Evolutionary conservation across 2,797 vertebrate genomes (phyloP), one percentile per base, ranked within the genome.

Genomic region (Periophthalmus magnuspinnatus): DNA sequence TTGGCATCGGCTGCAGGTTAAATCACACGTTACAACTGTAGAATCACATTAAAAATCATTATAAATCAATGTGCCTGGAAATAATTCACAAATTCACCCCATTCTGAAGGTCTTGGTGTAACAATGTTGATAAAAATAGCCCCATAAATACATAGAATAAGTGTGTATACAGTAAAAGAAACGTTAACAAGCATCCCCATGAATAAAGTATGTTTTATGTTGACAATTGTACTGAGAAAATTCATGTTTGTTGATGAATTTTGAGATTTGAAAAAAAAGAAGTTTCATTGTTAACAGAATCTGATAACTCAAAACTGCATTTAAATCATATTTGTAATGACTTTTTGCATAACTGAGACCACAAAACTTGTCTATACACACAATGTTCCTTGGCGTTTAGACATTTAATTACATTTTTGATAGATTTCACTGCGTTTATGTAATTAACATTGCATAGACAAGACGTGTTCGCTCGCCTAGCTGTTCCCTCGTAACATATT

Each of bases 61-160:
- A 41, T 11, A 41, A 41, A 41, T 36, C 57, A n/a, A 57, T 60
- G 58, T 60, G 58, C 58, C 58, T n/a, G 33, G 16, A 58, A 19
- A 17, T 1, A 16, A 58, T 58, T 58, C 56, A 58, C 56, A 33
- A 58, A 13, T 32, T 16, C 24, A 33, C 3, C 3, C 56, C 7
- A 2, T 2, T 33, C 56, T 17, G 14, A 33, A 17, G 14, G 3
- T 32, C 14, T 16, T 2, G 28, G 52, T 21, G 2, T 22, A 1
- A 55, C 5, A 55, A 22, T 21, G 22, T 21, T 19, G 6, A 2
- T 6, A 6, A 50, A 19, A 50, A 50, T 9, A 21, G 19, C n/a
- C 19, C 19, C 9, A 2, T 52, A 21, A 52, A 52, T 50, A n/a
- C 19, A 19, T 10, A 10, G 13, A 28, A 28, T 3, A 41, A 41